Evolutionary conservation across 2,888 invertebrate species (phyloP).

Genomic region (Nephrotoma appendiculata): DNA sequence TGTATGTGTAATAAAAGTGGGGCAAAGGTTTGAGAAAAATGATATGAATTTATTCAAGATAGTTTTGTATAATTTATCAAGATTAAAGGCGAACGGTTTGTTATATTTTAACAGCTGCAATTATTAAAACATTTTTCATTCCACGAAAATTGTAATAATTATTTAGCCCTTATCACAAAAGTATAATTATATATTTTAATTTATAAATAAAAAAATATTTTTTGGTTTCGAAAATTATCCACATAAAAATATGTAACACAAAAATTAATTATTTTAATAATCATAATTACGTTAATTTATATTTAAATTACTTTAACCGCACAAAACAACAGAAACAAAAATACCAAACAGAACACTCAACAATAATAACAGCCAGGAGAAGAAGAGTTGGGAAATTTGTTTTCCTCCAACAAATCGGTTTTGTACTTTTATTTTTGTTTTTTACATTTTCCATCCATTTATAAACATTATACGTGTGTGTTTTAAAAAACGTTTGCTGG

Average conservation of each 20-base stretch:
- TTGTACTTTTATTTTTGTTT: neutral
- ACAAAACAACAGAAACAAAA: neutral
- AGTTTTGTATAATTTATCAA: neutral
- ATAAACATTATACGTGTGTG: neutral
- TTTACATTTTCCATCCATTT: neutral
- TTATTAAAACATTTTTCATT: neutral
- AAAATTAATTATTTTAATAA: neutral
- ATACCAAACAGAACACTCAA: neutral
- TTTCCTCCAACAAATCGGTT: neutral
- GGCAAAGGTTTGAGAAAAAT: neutral
- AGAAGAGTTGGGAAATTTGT: neutral
- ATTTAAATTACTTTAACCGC: neutral
- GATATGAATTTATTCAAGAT: neutral
- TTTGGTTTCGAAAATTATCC: neutral
- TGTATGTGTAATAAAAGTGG: neutral
- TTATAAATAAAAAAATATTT: neutral
- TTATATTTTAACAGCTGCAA: neutral
- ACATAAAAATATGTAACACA: neutral
- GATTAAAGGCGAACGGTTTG: neutral
- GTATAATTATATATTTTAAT: neutral
- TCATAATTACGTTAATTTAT: neutral
- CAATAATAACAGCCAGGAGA: neutral
- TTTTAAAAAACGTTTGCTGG: neutral
- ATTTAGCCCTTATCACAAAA: neutral
- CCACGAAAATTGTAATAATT: neutral